phyloP scores from a whole-genome alignment of 2,888 invertebrate species.

The Siphlonurus alternatus region DNA sequence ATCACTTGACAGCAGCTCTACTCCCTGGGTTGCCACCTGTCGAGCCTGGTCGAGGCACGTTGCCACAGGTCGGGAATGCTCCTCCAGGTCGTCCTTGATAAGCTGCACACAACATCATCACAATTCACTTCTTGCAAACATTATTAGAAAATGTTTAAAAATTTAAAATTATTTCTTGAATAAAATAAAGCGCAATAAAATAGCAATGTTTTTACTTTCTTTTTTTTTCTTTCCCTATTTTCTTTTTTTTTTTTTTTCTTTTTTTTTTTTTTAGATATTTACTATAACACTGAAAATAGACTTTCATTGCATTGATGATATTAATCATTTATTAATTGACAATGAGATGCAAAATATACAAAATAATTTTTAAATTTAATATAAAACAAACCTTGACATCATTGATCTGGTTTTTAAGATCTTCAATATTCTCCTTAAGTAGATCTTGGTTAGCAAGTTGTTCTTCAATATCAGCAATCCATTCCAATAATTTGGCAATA shows the following conservation, averaged over 20 bases:
- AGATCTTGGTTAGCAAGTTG: slow-evolving; percentile 71
- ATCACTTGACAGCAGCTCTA: slow-evolving; percentile 81
- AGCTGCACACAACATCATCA: slow-evolving; percentile 45
- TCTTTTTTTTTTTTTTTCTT: too few species aligned
- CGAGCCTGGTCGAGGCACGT: slow-evolving; percentile 80
- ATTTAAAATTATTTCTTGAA: not conserved
- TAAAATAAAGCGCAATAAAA: too few species aligned
- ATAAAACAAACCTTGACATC: slow-evolving; percentile 55
- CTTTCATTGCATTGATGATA: too few species aligned
- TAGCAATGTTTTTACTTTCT: not conserved
- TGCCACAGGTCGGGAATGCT: slow-evolving; percentile 66
- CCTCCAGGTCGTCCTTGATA: slow-evolving; percentile 77
- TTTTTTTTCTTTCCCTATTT: too few species aligned
- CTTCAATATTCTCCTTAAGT: slow-evolving; percentile 71
- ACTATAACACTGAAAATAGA: too few species aligned
- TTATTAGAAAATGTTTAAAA: slow-evolving; percentile 1
- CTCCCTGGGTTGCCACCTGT: slow-evolving; percentile 74
- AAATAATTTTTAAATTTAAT: too few species aligned
- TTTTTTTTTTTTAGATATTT: too few species aligned
- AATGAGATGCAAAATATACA: too few species aligned
- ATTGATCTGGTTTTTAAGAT: slow-evolving; percentile 76
- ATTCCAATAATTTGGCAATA: slow-evolving; percentile 64
- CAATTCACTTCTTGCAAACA: not conserved
- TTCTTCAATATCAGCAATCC: slow-evolving; percentile 73
- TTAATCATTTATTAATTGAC: too few species aligned